Conservation (phyloP, 2,888 invertebrate genomes). For the Latrodectus elegans region DNA sequence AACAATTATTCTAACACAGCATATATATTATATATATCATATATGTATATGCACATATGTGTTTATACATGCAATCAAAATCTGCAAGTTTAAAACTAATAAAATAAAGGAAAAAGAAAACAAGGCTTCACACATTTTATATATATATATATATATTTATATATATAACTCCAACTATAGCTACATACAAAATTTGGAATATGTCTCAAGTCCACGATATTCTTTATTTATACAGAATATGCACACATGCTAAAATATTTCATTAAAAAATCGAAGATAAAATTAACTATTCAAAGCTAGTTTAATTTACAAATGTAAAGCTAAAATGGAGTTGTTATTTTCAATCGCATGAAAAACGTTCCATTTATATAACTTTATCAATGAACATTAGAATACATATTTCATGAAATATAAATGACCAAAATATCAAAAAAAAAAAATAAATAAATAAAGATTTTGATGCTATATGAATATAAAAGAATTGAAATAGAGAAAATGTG, state of each 20-base stretch:
- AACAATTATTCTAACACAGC: conserved; percentile 41
- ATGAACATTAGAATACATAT: no score
- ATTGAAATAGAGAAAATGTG: no score
- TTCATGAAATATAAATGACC: no score
- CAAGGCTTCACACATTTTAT: background rate
- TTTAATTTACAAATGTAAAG: conserved; percentile 58
- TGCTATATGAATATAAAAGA: no score
- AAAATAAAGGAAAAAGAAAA: conserved; percentile 26
- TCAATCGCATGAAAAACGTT: background rate
- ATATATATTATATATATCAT: conserved; percentile 40
- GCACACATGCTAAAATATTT: conserved; percentile 68
- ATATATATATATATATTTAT: conserved; percentile 10
- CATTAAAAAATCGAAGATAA: conserved; percentile 68
- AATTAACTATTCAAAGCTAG: conserved; percentile 66
- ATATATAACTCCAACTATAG: conserved; percentile 45
- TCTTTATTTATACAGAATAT: conserved; percentile 59
- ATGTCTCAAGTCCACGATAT: conserved; percentile 47
- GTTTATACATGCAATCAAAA: conserved; percentile 26
- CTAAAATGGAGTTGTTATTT: conserved; percentile 53
- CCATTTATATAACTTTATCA: no score
- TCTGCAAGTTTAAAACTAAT: conserved; percentile 25
- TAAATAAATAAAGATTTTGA: no score
- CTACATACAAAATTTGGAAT: conserved; percentile 67
- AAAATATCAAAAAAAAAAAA: no score
- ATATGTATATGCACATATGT: conserved; percentile 32